A percentile compares a stretch with the other conserved stretches of the same genome.
Conservation (phyloP, 1,140 invertebrate genomes). For the Drosophila sulfurigaster region DNA sequence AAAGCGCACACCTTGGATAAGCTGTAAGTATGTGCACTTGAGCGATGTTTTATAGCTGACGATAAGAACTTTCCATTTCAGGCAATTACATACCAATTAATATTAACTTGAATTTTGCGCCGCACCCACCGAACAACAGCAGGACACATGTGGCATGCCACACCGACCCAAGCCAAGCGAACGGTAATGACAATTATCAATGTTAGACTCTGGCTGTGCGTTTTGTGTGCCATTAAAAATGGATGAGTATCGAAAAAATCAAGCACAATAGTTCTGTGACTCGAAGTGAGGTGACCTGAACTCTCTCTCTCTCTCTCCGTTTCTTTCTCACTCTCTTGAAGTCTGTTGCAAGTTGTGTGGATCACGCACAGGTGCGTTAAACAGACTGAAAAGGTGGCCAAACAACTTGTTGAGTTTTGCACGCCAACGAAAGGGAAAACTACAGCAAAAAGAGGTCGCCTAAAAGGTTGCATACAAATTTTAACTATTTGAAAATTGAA, state of each 20-base stretch:
- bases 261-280: conserved; percentile 24
- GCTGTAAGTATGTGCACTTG: background rate
- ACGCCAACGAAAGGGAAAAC: background rate
- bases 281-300: too few relatives aligned
- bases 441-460: too few relatives aligned
- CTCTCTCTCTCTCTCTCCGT: too few relatives aligned
- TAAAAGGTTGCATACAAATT: background rate
- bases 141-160: conserved; percentile 13
- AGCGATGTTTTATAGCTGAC: background rate
- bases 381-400: background rate
- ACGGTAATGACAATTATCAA: conserved; percentile 7
- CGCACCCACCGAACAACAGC: background rate
- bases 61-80: conserved; percentile 25
- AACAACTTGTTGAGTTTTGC: conserved; percentile 37
- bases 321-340: too few relatives aligned
- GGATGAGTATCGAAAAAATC: conserved; percentile 55
- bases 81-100: conserved; percentile 40
- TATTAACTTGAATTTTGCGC: conserved; percentile 17
- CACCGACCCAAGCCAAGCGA: background rate
- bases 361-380: conserved; percentile 37
- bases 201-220: background rate
- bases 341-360: background rate
- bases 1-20: too few relatives aligned
- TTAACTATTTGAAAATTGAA: conserved; percentile 5
- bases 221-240: conserved; percentile 59